A percentile compares a stretch with the other conserved stretches of the same genome.
These are phyloP conservation scores for Tenodera sinensis DNA, from an alignment of 2,888 invertebrate species.

Conservation along the genomic window DNA sequence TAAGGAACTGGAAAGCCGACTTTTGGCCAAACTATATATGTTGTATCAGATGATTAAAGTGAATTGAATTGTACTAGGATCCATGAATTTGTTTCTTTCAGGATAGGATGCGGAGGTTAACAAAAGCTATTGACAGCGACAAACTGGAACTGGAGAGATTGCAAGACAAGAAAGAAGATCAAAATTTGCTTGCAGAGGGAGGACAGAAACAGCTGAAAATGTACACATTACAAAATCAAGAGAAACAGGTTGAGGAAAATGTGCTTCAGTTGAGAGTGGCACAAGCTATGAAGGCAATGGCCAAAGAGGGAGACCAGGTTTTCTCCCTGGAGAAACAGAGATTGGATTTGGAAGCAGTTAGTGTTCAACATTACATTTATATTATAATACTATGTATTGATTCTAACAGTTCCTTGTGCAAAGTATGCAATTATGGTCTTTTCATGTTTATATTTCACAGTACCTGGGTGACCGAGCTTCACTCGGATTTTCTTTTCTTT, in stretches of 20 bases:
- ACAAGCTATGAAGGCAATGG: conserved; percentile 62
- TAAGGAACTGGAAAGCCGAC: too few relatives aligned
- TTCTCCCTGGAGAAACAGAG: conserved; percentile 63
- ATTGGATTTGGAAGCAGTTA: conserved; percentile 65
- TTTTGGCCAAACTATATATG: too few relatives aligned
- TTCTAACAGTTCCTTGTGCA: too few relatives aligned
- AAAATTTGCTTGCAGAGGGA: conserved; percentile 54
- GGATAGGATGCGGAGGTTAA: conserved; percentile 27
- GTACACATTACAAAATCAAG: conserved; percentile 50
- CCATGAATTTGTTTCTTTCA: not conserved
- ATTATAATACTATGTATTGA: too few relatives aligned
- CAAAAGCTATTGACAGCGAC: conserved; percentile 10
- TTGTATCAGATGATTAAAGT: too few relatives aligned
- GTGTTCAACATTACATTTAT: conserved; percentile 31
- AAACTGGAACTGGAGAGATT: conserved; percentile 18
- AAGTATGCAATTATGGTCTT: too few relatives aligned
- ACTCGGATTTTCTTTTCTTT: too few relatives aligned
- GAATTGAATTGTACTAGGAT: too few relatives aligned
- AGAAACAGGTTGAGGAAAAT: conserved; percentile 40
- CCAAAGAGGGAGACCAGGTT: conserved; percentile 60
- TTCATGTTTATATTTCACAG: too few relatives aligned
- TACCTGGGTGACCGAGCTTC: too few relatives aligned
- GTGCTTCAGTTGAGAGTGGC: conserved; percentile 59
- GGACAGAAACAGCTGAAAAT: conserved; percentile 53
- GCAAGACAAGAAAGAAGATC: conserved; percentile 53